Conservation (phyloP, 2,888 invertebrate genomes). For the Cylloceria caligata region DNA sequence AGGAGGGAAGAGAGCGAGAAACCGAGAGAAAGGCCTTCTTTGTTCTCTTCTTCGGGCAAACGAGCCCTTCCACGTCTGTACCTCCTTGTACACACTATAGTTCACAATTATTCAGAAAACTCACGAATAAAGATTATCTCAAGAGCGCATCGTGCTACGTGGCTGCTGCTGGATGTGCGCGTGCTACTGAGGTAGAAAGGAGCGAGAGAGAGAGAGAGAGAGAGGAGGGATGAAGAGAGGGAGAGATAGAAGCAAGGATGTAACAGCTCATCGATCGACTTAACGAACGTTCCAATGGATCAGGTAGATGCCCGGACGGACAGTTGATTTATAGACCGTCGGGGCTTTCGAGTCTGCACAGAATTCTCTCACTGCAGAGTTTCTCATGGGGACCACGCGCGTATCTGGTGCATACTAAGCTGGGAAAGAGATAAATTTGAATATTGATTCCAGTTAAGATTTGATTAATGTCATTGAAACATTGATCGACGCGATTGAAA, state of each 20-base stretch:
- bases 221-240: neutral
- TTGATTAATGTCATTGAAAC: neutral
- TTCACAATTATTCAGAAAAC: slow-evolving; percentile 36
- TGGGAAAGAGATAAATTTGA: neutral
- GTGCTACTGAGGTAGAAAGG: neutral
- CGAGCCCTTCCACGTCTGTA: slow-evolving; percentile 22
- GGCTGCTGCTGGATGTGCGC: slow-evolving; percentile 9
- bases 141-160: slow-evolving; percentile 18
- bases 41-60: slow-evolving; percentile 36
- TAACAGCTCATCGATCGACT: neutral
- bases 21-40: slow-evolving; percentile 37
- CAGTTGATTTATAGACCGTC: slow-evolving; percentile 20
- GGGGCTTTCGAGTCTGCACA: neutral
- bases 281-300: slow-evolving; percentile 44
- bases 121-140: slow-evolving; percentile 38
- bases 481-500: neutral
- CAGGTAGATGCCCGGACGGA: slow-evolving; percentile 35
- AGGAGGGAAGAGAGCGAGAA: neutral
- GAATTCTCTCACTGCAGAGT: neutral
- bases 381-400: neutral
- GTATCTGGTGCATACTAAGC: neutral
- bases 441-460: neutral
- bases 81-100: slow-evolving; percentile 1
- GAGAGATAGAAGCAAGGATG: neutral
- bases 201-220: neutral